Base-by-base conservation (phyloP, 2,797 vertebrate genomes). In the Etheostoma nigrum region DNA sequence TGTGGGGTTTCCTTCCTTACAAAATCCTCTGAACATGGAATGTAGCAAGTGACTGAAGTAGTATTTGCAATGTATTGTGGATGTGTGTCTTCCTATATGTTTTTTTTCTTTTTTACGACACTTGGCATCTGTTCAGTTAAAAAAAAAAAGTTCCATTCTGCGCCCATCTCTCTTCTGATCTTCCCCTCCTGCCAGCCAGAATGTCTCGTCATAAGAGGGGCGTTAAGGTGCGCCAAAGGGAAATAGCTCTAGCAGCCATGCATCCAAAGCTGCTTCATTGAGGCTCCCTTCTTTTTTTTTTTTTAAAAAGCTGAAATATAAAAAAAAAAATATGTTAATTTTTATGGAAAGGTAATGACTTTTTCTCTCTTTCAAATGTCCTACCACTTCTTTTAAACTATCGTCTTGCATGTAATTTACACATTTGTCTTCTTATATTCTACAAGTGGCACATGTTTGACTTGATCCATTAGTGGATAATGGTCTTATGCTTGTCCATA, bases 161-260 rank as follows among this genome's bases (percentile, higher is more conserved):
- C 63, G 68, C 57, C 40, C 23, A 6, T 58, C 70, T 76, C 40
- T 59, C 60, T 67, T 80, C 86, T 87, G 79, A 76, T 87, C 85
- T 81, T 83, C 36, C 69, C 69, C 68, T 73, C n/a, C 61, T 44
- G 25, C 59, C 79, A 84, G 83, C 86, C 83, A 89, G 73, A 75
- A 23, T 6, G 67, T 85, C 81, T 86, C 81, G 21, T 91, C 85
- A 86, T 84, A 55, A 90, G 79, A 82, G 67, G 67, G 86, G 76
- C 78, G 67, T 25, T 36, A 27, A 78, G 40, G 63, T 53, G 51
- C 73, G 88, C 90, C 88, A 91, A 87, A 75, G 89, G 88, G 86
- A 93, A 93, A 93, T 88, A 88, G 74, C 63, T 89, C 71, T 48
- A 66, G 75, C 77, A 77, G 74, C 57, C 61, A 7, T 74, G 59